Evolutionary conservation across 2,888 invertebrate species (phyloP).

Genomic region (Chloromyia formosa): DNA sequence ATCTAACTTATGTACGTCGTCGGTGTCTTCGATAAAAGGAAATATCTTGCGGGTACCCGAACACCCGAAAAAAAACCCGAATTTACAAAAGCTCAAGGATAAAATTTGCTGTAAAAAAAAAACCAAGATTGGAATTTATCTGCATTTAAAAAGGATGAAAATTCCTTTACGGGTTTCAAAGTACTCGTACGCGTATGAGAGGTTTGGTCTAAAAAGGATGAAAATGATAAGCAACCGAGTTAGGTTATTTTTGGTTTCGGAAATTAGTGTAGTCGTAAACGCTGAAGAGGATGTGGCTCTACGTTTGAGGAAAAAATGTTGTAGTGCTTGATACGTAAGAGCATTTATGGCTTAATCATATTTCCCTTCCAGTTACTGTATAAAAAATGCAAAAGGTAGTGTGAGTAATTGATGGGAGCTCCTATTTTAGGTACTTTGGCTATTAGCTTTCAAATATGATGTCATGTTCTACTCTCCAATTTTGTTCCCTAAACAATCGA

Average conservation of each 20-base stretch:
- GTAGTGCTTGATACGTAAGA: too few species aligned
- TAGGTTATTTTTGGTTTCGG: background rate
- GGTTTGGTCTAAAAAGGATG: background rate
- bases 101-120: background rate
- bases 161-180: background rate
- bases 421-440: too few species aligned
- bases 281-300: background rate
- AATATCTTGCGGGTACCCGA: background rate
- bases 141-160: slow-evolving; percentile 7
- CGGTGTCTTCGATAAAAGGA: background rate
- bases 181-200: background rate
- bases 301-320: too few species aligned
- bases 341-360: too few species aligned
- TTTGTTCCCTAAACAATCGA: too few species aligned
- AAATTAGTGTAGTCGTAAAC: background rate
- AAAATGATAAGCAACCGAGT: background rate
- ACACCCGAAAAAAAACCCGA: background rate
- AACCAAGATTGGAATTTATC: background rate
- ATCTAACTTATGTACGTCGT: background rate
- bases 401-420: too few species aligned
- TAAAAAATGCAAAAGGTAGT: too few species aligned
- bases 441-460: too few species aligned
- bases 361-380: too few species aligned
- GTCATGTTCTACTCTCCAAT: too few species aligned
- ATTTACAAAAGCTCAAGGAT: background rate